Evolutionary conservation across 2,888 invertebrate species (phyloP), one percentile per base, ranked within the genome.

Genomic region (Protodeltote pygarga): DNA sequence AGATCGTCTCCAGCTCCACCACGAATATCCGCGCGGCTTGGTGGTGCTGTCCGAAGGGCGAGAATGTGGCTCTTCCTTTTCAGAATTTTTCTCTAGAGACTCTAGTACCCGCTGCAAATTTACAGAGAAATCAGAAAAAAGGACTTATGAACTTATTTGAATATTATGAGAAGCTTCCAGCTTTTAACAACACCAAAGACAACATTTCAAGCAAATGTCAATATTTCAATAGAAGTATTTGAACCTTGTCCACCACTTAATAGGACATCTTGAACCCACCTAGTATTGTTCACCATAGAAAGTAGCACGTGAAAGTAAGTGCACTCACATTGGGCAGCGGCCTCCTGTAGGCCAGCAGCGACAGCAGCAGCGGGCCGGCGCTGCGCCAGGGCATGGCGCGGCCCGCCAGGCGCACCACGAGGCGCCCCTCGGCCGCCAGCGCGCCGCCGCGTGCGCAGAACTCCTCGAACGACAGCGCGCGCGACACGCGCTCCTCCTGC

Each of bases 381-480:
- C 96, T 95, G 65, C 95, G 93, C 98, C 98, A 98, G 75, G 96
- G 97, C 92, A 97, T 96, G 87, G 95, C 97, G 91, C 98, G 97
- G 71, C 96, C 96, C 5, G 95, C 95, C 55, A 98, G 94, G 74
- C 97, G 94, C 70, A 98, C 95, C 55, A 98, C 95, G 71, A 98
- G 93, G 76, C 97, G 95, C 25, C 97, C 96, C 77, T 95, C 95
- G 69, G 96, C 69, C 14, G 69, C 96, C 95, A 74, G 98, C 97
- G 71, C 96, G 94, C 73, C 95, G 93, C 98, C 98, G 95, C 96
- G 96, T 46, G 72, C 39, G 52, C 90, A 89, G 73, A 91, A 90
- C 83, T 89, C 90, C 48, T 91, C 91, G 77, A 81, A 92, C 29
- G 85, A 77, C 33, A 92, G 73, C 61, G 89, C 87, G 32, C 89